Base-by-base conservation (phyloP, 1,140 invertebrate genomes). In the Bombyx mandarina region DNA sequence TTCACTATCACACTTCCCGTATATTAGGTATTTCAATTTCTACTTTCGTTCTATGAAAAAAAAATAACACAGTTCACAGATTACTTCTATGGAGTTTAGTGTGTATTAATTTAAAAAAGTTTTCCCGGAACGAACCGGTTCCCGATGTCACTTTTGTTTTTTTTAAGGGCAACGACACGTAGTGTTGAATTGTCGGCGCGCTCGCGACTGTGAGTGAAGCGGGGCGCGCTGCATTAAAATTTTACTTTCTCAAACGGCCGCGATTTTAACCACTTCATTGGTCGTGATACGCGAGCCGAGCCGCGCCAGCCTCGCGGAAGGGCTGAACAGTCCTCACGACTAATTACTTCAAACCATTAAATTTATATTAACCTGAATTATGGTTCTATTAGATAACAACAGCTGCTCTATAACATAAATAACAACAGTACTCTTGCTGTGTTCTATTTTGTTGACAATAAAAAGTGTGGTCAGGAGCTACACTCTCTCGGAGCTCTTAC, bases 201-300 rank as follows among this genome's bases (percentile, higher is more conserved):
- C 55, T 45, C 59, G 62, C 58, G 64, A 78, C 75, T 78, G 63
- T 26, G 18, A 50, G 49, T 10, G 8, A 7, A 35, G 54, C 59
- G 44, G 53, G 53, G 18, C 60, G 43, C 46, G 8, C 7, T 51
- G 45, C 51, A 67, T 73, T 73, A 75, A 71, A 66, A 60, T 54
- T 66, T 51, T 71, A 77, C 75, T 78, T 78, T 78, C 75, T 69
- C 75, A 58, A 58, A 35, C 64, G 65, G 55, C 63, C 67, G 69
- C 69, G 57, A 66, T 69, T 63, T 62, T 56, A 60, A 60, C 8
- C 57, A 42, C 60, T 52, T 53, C 56, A 55, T 58, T 62, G 56
- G 56, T 51, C 43, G 54, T 6, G 9, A 43, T 54, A 4, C 18
- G 46, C 22, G 22, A 22, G 43, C 53, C 26, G 26, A n/a, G n/a